Evolutionary conservation across 2,797 vertebrate species (phyloP).

Genomic region (Alectoris magna): DNA sequence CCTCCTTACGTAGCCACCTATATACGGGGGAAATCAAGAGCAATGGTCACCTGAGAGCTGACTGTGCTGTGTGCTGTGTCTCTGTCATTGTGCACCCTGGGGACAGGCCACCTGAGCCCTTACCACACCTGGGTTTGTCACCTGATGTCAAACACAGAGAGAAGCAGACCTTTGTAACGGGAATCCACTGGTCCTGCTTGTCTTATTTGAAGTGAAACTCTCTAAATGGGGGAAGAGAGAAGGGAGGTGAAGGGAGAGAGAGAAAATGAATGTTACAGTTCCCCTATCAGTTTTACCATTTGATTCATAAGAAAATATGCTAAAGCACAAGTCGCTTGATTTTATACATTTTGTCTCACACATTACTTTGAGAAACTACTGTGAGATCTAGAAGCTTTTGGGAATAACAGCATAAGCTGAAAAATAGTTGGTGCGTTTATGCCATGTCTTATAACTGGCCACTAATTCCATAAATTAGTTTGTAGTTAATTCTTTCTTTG

Average conservation of each 20-base stretch:
- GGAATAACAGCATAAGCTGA: background rate
- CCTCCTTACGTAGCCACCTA: background rate
- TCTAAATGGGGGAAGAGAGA: background rate
- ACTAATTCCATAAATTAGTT: slow-evolving; percentile 49
- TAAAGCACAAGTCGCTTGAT: background rate
- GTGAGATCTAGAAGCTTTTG: background rate
- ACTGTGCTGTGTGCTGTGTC: background rate
- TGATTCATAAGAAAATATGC: background rate
- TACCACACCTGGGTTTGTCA: background rate
- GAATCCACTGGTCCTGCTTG: background rate
- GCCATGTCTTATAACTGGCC: background rate
- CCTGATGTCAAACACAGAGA: background rate
- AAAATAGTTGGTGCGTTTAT: background rate
- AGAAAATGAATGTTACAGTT: background rate
- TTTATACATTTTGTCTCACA: background rate
- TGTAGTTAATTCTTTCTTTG: slow-evolving; percentile 45
- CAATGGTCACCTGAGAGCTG: background rate
- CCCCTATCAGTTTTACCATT: background rate
- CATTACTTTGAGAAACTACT: background rate
- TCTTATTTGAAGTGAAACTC: background rate
- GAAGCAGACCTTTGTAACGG: background rate
- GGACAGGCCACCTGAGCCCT: background rate
- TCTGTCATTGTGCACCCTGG: background rate
- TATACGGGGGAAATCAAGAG: background rate
- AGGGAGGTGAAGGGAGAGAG: background rate